A percentile compares a stretch with the other conserved stretches of the same genome.
phyloP scores from a whole-genome alignment of 2,888 invertebrate species.

The Liodrosophila aerea region DNA sequence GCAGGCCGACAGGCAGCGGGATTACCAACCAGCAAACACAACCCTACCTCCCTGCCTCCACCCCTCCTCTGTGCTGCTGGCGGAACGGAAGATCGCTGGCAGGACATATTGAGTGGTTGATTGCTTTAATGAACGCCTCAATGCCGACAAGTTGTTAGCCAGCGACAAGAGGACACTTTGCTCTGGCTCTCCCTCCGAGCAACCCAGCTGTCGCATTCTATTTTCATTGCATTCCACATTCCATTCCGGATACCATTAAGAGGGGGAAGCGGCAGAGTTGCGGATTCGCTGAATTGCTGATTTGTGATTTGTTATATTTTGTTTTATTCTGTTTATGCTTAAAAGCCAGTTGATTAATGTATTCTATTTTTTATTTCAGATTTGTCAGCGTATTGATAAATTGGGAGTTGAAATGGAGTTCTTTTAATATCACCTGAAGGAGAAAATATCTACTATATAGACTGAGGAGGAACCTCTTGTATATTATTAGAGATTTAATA shows the following conservation, averaged over 20 bases:
- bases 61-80: too few relatives aligned
- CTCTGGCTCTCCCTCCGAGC: too few relatives aligned
- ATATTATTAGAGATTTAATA: too few relatives aligned
- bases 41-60: too few relatives aligned
- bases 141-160: constrained; percentile 58
- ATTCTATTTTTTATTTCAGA: not conserved
- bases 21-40: too few relatives aligned
- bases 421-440: too few relatives aligned
- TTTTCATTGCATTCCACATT: constrained; percentile 27
- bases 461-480: too few relatives aligned
- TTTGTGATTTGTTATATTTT: constrained; percentile 38
- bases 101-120: constrained; percentile 53
- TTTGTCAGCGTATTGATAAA: not conserved
- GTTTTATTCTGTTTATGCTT: constrained; percentile 2
- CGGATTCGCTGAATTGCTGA: constrained; percentile 27
- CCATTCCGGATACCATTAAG: constrained; percentile 19
- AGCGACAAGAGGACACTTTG: constrained; percentile 34
- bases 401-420: too few relatives aligned
- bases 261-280: too few relatives aligned
- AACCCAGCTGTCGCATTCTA: constrained; percentile 23
- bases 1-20: too few relatives aligned
- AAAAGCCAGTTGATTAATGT: constrained; percentile 45
- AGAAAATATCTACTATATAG: too few relatives aligned
- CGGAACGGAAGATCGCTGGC: constrained; percentile 1
- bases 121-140: constrained; percentile 68